Conservation (phyloP, 2,113 vertebrate species). For the Sebastes schlegelii region DNA sequence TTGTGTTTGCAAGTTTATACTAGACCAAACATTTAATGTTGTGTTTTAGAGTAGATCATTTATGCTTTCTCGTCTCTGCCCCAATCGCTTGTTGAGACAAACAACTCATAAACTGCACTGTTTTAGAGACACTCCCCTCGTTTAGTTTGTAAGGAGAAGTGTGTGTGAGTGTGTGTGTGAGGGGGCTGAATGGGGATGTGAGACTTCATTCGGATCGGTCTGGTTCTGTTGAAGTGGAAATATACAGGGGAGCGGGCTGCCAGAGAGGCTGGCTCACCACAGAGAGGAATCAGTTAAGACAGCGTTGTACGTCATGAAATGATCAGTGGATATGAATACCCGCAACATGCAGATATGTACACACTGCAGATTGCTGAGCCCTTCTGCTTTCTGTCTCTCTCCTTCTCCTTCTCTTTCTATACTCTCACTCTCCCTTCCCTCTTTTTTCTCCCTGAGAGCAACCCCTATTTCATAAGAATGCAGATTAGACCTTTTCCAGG, state of each 20-base stretch:
- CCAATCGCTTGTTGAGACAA: conserved; percentile 46
- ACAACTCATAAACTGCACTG: conserved; percentile 35
- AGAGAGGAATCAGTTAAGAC: conserved; percentile 47
- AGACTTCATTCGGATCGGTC: conserved; percentile 37
- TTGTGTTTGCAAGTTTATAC: conserved; percentile 17
- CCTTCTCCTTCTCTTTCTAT: background rate
- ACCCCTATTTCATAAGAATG: conserved; percentile 57
- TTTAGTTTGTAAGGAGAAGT: conserved; percentile 34
- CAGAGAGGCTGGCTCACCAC: background rate
- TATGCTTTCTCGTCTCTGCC: background rate
- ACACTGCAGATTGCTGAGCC: background rate
- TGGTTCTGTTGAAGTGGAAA: conserved; percentile 54
- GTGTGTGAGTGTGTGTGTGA: conserved; percentile 21
- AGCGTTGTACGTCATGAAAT: background rate
- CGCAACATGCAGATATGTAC: background rate
- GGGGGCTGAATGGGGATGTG: conserved; percentile 41
- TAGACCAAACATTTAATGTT: background rate
- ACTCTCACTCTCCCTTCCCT: background rate
- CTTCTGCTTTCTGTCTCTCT: background rate
- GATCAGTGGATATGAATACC: background rate
- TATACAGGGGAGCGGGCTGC: conserved; percentile 18
- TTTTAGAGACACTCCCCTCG: conserved; percentile 25
- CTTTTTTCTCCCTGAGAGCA: conserved; percentile 10
- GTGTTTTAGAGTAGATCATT: conserved; percentile 20
- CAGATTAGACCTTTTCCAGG: conserved; percentile 36